Evolutionary conservation across 2,888 invertebrate genomes (phyloP).

Genomic region (Diaphora mendica): DNA sequence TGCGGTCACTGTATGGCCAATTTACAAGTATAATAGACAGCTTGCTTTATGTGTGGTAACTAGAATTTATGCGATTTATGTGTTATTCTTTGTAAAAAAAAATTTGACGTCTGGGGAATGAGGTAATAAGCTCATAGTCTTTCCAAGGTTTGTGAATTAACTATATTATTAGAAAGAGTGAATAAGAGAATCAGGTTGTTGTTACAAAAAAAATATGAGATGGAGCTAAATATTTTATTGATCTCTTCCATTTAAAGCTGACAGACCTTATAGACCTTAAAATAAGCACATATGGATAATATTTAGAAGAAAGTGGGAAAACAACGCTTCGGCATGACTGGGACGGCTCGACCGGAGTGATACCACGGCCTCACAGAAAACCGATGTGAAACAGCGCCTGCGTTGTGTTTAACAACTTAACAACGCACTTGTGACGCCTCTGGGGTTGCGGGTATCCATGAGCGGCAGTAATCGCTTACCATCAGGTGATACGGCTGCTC

Average conservation of each 20-base stretch:
- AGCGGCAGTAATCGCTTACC: no score
- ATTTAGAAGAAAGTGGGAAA: neutral
- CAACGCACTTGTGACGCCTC: no score
- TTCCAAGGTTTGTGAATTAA: neutral
- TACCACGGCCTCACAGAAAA: no score
- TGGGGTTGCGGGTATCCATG: no score
- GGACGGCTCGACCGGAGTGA: no score
- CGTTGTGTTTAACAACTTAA: no score
- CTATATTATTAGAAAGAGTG: neutral
- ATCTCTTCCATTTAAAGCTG: neutral
- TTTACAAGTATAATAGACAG: constrained; percentile 45
- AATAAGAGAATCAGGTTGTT: neutral
- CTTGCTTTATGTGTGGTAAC: constrained; percentile 38
- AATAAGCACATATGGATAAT: neutral
- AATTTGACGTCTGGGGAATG: neutral
- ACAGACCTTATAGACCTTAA: neutral
- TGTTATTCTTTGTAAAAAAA: neutral
- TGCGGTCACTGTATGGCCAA: constrained; percentile 51
- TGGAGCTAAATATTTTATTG: neutral
- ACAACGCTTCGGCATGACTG: no score
- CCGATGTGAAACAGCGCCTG: no score
- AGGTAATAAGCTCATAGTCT: neutral
- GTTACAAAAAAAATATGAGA: neutral
- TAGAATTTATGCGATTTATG: neutral
- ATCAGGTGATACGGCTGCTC: no score